Evolutionary conservation across 2,113 vertebrate genomes (phyloP), one percentile per base, ranked within the genome.

Genomic region (Percina caprodes): DNA sequence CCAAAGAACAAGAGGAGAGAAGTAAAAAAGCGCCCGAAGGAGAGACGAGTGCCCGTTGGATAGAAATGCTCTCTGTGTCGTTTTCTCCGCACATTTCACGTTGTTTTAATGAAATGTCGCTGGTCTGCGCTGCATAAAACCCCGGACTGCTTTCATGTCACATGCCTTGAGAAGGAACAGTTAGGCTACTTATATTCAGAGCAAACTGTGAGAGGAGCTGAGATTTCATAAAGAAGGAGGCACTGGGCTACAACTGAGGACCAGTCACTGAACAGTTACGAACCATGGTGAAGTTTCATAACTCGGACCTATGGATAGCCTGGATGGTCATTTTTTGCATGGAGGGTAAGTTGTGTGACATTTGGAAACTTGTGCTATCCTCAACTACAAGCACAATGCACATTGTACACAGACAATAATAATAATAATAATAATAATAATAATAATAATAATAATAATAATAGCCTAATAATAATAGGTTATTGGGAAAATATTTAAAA

Each of bases 261-360:
- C 18, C 83, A 70, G 61, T 39, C 60, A 35, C 70, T 6, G 58
- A 80, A 56, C 86, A 63, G 56, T 70, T 26, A 69, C 56, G 85
- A 94, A 84, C 76, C 85, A 96, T 95, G 95, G 82, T 95, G 91
- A 95, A 94, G 92, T 94, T 93, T 74, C 93, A 94, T 19, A 95
- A 95, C 91, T 94, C 94, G 80, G 95, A 95, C 80, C 91, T 96
- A 55, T 95, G 95, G 95, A 96, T 95, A 87, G 94, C 95, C 89
- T 96, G 95, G 95, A 82, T 94, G 89, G 49, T 93, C 62, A 45
- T 95, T 39, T 92, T 95, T 76, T 95, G 93, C 84, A 89, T 95
- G 91, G 90, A 94, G 73, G 95, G 95, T 96, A 91, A 94, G 94
- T 88, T 68, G 6, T 60, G n/a, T 45, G 18, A 30, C 49, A 33